phyloP scores from a whole-genome alignment of 2,888 invertebrate species.

The Synanthedon myopaeformis region DNA sequence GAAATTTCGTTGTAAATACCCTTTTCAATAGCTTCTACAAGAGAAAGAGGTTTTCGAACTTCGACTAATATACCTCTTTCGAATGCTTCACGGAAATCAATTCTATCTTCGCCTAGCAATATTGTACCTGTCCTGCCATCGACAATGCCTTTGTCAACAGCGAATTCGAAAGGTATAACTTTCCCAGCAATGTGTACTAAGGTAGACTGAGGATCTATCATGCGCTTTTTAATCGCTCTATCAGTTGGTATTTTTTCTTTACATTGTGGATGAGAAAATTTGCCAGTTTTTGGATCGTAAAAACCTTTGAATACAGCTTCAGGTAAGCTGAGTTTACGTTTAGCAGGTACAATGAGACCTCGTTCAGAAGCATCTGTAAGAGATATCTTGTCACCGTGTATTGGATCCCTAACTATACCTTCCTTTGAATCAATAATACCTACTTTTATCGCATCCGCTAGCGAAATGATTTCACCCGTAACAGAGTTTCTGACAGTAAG shows the following conservation, averaged over 20 bases:
- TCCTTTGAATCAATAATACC: slow-evolving; percentile 83
- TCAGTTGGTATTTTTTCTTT: slow-evolving; percentile 84
- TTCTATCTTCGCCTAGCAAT: slow-evolving; percentile 69
- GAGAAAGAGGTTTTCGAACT: slow-evolving; percentile 82
- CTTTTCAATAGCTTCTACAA: slow-evolving; percentile 85
- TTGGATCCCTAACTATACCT: slow-evolving; percentile 83
- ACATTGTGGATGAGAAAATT: slow-evolving; percentile 83
- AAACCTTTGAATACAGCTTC: slow-evolving; percentile 94
- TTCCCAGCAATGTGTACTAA: slow-evolving; percentile 85
- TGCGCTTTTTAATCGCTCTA: slow-evolving; percentile 85
- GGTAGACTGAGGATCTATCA: slow-evolving; percentile 88
- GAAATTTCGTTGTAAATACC: slow-evolving; percentile 82
- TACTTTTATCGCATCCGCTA: slow-evolving; percentile 81
- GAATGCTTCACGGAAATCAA: slow-evolving; percentile 87
- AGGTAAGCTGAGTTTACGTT: slow-evolving; percentile 84
- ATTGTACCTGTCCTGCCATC: slow-evolving; percentile 81
- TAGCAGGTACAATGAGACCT: slow-evolving; percentile 84
- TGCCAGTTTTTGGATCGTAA: slow-evolving; percentile 86
- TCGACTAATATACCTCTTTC: slow-evolving; percentile 86
- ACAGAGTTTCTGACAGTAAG: slow-evolving; percentile 84
- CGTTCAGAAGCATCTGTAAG: slow-evolving; percentile 87
- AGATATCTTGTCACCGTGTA: slow-evolving; percentile 79
- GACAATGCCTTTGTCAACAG: slow-evolving; percentile 81
- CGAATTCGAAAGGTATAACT: slow-evolving; percentile 85
- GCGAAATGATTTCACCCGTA: slow-evolving; percentile 82